Base-by-base conservation (phyloP, 2,113 vertebrate genomes). In the Podarcis muralis region DNA sequence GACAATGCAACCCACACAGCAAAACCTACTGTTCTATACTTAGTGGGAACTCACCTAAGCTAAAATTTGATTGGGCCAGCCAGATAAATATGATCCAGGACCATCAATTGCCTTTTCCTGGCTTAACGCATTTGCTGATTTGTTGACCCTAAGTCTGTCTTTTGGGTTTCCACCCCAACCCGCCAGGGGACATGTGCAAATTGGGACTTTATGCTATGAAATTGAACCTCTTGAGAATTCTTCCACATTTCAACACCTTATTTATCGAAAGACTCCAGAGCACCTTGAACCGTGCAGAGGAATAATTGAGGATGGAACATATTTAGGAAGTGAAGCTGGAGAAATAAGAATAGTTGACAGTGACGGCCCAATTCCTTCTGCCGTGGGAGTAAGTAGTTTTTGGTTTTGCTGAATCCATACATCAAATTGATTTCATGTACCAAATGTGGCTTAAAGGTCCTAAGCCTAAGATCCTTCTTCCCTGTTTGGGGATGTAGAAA, bases 181-280 rank as follows among this genome's bases (percentile, higher is more conserved):
- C 6, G 9, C 22, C 66, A 88, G 87, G 87, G 87, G 87, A 37
- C 71, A 88, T 57, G 13, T 88, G 62, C 72, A 83, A 30, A 83
- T 77, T 30, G 81, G 74, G 59, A 69, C 2, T 27, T 12, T 88
- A 20, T 30, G 23, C 9, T 88, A 88, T 12, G 81, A 88, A 77
- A 77, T 88, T 37, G 59, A 83, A 53, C 81, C 81, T 20, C 23
- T 88, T 12, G 87, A 53, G 43, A 83, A 77, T 30, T 88, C 87
- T 68, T 1, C 81, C 72, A 83, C 72, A 1, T 88, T 83, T 77
- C 87, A 83, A 57, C 87, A 88, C 68, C 40, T 83, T 11, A 83
- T 88, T 83, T 88, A 83, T 35, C 87, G 72, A n/a, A 77, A 35
- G 62, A 32, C 15, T 32, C 72, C 16, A 8, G 23, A 83, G 62